Percentiles rank a stretch among this genome's conserved stretches.
These are phyloP conservation scores for Sisyra nigra DNA, from an alignment of 2,888 invertebrate species.

Conservation along the genomic window DNA sequence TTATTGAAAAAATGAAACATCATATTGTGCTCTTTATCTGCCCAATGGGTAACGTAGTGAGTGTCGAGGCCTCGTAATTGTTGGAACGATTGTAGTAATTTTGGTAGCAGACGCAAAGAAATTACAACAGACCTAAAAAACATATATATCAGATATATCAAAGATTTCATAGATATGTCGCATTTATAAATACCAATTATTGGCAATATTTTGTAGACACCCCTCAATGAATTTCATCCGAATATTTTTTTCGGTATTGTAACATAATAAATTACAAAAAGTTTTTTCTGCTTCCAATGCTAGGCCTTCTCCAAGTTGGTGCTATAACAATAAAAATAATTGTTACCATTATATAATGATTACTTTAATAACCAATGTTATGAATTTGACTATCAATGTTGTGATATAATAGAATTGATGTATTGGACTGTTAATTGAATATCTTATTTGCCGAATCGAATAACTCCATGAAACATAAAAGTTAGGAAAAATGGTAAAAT, in stretches of 20 bases:
- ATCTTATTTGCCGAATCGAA: too few species aligned
- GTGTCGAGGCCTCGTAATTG: conserved; percentile 76
- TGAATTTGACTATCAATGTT: too few species aligned
- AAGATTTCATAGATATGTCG: too few species aligned
- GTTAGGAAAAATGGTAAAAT: too few species aligned
- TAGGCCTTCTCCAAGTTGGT: conserved; percentile 74
- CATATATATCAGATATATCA: neutral
- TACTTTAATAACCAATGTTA: too few species aligned
- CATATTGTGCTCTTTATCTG: conserved; percentile 83
- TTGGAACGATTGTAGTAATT: conserved; percentile 80
- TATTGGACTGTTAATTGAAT: too few species aligned
- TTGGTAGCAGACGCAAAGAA: conserved; percentile 73
- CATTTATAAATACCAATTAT: conserved; percentile 42
- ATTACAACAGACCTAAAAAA: conserved; percentile 65
- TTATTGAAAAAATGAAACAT: conserved; percentile 85
- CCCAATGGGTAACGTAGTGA: conserved; percentile 83
- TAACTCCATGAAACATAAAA: too few species aligned
- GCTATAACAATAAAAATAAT: conserved; percentile 32
- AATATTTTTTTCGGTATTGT: conserved; percentile 77
- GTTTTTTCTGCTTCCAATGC: conserved; percentile 91
- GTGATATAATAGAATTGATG: neutral
- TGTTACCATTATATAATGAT: too few species aligned
- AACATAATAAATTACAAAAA: conserved; percentile 74
- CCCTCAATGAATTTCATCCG: conserved; percentile 92
- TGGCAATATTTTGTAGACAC: conserved; percentile 75